Evolutionary conservation across 2,888 invertebrate genomes (phyloP).

Genomic region (Pinctada fucata): DNA sequence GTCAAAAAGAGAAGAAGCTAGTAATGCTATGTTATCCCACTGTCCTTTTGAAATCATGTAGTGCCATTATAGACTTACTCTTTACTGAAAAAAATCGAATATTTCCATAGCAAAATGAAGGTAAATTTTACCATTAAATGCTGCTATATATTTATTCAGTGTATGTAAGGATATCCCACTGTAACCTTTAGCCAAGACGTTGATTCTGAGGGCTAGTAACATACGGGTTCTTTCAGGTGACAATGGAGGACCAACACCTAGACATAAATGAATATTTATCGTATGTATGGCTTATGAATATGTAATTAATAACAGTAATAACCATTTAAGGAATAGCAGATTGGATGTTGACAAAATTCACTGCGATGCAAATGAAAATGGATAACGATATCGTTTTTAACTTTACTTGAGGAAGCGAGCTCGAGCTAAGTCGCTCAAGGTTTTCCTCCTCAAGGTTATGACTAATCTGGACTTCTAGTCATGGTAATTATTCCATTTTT

Average conservation of each 20-base stretch:
- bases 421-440: no score
- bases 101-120: no score
- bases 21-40: no score
- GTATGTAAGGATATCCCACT: conserved; percentile 82
- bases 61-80: no score
- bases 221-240: conserved; percentile 81
- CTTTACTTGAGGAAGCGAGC: no score
- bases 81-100: no score
- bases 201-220: conserved; percentile 82
- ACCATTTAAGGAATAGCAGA: background rate
- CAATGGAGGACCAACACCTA: conserved; percentile 82
- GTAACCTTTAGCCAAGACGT: conserved; percentile 84
- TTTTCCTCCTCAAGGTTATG: no score
- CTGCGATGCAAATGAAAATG: background rate
- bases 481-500: no score
- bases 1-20: no score
- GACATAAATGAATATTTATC: conserved; percentile 6
- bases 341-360: background rate
- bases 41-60: no score
- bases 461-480: no score
- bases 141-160: conserved; percentile 81
- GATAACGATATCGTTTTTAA: no score
- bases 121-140: conserved; percentile 81
- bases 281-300: background rate
- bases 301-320: background rate